These are phyloP conservation scores for Eupithecia insigniata DNA, from an alignment of 2,888 invertebrate species.

Conservation along the genomic window DNA sequence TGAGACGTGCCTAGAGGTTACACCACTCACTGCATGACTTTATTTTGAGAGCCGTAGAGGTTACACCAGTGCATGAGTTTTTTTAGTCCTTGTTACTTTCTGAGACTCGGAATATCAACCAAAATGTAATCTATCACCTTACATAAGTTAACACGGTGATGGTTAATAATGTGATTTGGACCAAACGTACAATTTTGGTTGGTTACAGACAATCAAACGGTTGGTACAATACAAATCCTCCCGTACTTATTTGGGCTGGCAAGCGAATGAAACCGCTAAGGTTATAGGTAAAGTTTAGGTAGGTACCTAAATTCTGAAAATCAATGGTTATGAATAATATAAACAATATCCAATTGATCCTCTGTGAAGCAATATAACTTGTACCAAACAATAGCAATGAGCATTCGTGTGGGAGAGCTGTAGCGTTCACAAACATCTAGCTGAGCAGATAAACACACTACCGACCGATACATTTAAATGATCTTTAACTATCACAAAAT, in stretches of 20 bases:
- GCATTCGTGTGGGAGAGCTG: slow-evolving; percentile 69
- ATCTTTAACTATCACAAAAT: slow-evolving; percentile 45
- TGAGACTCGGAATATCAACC: too few species aligned
- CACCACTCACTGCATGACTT: too few species aligned
- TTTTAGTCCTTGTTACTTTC: too few species aligned
- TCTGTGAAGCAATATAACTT: slow-evolving; percentile 44
- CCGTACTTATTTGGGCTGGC: background rate
- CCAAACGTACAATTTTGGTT: background rate
- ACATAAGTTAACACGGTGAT: background rate
- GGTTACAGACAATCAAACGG: too few species aligned
- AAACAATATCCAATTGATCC: background rate
- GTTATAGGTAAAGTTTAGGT: background rate
- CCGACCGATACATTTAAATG: slow-evolving; percentile 42
- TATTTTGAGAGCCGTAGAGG: background rate
- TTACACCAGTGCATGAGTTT: too few species aligned
- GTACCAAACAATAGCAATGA: slow-evolving; percentile 68
- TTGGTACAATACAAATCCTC: background rate
- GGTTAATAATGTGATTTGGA: background rate
- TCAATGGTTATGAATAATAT: background rate
- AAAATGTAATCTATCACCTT: background rate
- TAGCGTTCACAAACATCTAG: slow-evolving; percentile 69
- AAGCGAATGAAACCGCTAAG: background rate
- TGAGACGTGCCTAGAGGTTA: too few species aligned
- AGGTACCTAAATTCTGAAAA: background rate
- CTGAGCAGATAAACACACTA: slow-evolving; percentile 56